phyloP scores from a whole-genome alignment of 2,797 vertebrate species.

The Neomorphus geoffroyi region DNA sequence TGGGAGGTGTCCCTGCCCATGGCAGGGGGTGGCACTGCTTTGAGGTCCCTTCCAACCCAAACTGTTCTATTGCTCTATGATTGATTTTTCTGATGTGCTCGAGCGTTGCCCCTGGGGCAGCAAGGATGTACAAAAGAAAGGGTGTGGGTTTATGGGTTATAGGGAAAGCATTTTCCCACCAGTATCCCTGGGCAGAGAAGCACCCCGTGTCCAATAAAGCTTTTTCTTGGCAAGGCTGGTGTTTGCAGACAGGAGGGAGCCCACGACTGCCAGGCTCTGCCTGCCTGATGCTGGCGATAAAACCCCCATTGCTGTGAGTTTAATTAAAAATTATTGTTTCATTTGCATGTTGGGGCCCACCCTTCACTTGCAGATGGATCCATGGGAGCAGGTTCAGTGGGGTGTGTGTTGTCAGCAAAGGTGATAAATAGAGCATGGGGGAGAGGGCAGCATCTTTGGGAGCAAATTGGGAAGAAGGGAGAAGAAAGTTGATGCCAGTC shows the following conservation, averaged over 20 bases:
- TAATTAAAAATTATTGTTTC: conserved; percentile 42
- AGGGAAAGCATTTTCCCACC: background rate
- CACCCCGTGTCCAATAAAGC: rapidly evolving
- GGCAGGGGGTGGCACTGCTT: too few species aligned
- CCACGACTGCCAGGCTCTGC: background rate
- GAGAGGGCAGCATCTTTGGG: background rate
- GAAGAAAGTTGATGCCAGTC: background rate
- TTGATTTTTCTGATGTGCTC: background rate
- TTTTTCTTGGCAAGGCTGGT: background rate
- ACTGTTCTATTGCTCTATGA: too few species aligned
- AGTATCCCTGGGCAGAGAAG: rapidly evolving
- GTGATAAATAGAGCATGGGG: background rate
- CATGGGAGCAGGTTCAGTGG: background rate
- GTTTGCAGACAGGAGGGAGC: background rate
- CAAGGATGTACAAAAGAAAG: background rate
- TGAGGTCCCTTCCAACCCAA: too few species aligned
- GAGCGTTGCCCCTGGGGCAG: background rate
- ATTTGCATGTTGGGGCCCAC: background rate
- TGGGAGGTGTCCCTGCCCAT: too few species aligned
- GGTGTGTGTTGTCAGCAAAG: background rate
- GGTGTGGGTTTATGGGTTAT: background rate
- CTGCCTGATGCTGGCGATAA: background rate
- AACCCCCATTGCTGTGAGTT: background rate
- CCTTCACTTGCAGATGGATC: background rate
- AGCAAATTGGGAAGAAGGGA: background rate